phyloP scores from a whole-genome alignment of 2,113 vertebrate species.

The Plestiodon gilberti region DNA sequence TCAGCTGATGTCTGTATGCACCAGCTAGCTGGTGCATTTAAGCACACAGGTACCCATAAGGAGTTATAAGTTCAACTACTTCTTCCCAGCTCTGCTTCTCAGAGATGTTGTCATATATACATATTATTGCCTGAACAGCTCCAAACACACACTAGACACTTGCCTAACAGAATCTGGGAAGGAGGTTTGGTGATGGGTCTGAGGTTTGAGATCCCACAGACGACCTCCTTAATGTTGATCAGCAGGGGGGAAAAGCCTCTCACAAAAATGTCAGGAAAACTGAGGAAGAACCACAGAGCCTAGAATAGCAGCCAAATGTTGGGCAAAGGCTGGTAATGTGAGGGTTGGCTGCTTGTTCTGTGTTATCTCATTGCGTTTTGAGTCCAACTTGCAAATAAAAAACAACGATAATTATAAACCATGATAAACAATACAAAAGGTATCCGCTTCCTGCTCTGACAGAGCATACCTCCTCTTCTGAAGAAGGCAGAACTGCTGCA shows the following conservation, averaged over 20 bases:
- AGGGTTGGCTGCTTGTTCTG: background rate
- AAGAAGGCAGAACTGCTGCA: background rate
- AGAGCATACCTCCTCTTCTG: background rate
- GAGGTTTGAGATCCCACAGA: background rate
- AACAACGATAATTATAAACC: no score
- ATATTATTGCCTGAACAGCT: background rate
- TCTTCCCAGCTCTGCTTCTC: background rate
- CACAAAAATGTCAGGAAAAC: background rate
- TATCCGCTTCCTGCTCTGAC: background rate
- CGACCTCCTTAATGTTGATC: background rate
- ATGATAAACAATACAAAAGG: background rate
- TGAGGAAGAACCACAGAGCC: background rate
- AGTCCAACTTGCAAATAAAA: background rate
- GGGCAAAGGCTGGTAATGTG: background rate
- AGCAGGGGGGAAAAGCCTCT: background rate
- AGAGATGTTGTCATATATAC: background rate
- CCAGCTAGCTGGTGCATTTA: background rate
- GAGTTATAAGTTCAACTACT: background rate
- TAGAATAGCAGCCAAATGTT: background rate
- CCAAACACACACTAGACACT: background rate
- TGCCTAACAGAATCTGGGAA: background rate
- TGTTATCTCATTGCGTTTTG: background rate
- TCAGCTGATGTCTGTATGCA: background rate
- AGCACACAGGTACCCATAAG: background rate
- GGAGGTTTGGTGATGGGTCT: background rate